Evolutionary conservation across 2,113 vertebrate species (phyloP).

Genomic region (Misgurnus mizolepis): DNA sequence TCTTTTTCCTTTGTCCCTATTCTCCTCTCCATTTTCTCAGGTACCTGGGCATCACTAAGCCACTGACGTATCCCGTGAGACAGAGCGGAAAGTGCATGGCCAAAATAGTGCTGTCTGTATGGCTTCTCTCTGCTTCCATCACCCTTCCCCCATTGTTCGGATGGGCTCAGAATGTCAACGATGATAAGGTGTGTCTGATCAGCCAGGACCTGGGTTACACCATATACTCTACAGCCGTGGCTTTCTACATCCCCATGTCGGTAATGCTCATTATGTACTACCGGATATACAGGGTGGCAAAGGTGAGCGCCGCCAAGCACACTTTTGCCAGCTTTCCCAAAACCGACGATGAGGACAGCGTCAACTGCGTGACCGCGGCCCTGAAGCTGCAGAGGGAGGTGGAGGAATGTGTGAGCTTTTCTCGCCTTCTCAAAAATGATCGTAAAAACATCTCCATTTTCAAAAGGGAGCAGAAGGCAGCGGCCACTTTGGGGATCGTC

Average conservation of each 20-base stretch:
- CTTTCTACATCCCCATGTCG: conserved; percentile 86
- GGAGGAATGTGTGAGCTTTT: conserved; percentile 81
- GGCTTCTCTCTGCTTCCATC: conserved; percentile 85
- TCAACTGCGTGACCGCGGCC: conserved; percentile 70
- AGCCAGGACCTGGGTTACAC: conserved; percentile 88
- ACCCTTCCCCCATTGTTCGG: conserved; percentile 84
- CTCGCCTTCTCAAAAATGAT: conserved; percentile 77
- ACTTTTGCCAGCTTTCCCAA: conserved; percentile 77
- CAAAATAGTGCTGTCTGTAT: conserved; percentile 84
- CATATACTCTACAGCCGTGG: conserved; percentile 85
- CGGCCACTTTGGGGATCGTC: conserved; percentile 84
- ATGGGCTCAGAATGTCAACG: conserved; percentile 85
- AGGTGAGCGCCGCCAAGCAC: conserved; percentile 82
- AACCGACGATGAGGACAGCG: conserved; percentile 46
- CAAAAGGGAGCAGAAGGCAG: conserved; percentile 86
- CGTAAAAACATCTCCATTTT: conserved; percentile 87
- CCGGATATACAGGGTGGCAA: conserved; percentile 83
- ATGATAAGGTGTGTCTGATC: conserved; percentile 83
- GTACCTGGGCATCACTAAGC: conserved; percentile 86
- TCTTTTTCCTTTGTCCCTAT: background rate
- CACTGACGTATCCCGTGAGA: conserved; percentile 83
- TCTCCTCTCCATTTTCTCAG: conserved; percentile 58
- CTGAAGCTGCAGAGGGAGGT: conserved; percentile 78
- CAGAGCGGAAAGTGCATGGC: conserved; percentile 87
- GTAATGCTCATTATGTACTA: conserved; percentile 91